Base-by-base conservation (phyloP, 2,113 vertebrate species). In the Chiloscyllium plagiosum region DNA sequence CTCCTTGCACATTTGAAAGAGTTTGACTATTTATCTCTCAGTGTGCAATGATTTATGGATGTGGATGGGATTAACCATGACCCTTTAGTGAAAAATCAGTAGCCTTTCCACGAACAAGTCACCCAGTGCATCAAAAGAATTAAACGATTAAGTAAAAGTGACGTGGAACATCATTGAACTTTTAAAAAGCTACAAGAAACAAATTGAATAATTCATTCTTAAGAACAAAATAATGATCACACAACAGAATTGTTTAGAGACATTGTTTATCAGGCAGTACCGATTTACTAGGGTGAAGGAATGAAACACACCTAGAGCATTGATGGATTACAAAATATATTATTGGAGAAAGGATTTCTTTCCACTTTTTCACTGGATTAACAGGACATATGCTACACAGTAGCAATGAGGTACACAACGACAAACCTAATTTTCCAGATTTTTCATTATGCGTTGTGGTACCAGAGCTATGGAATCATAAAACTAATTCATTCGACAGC, bases 251-350 rank as follows among this genome's bases (percentile, higher is more conserved):
- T 97, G 96, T 97, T 98, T 98, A 98, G 96, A 96, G 97, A 98
- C 97, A 97, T 96, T 97, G 97, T 98, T 98, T 98, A 97, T 98
- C 98, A 98, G 97, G 95, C 97, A 96, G 97, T 97, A 97, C 97
- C 97, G 97, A 97, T 97, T 97, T 97, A 97, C 97, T 97, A 96
- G 97, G 97, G 97, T 94, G 96, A 97, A 97, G 97, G 97, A 97
- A 97, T 97, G 97, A 96, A 97, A 96, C 97, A 97, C 96, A 96
- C 97, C 97, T 97, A 90, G 69, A 96, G 96, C 22, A 42, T 97
- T 98, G 98, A 98, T 98, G 97, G 98, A 98, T 98, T 98, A 97
- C 97, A 96, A 90, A 95, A 96, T 97, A 97, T 98, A 98, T 98
- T 97, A 98, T 97, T 97, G 97, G 96, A 94, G 98, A 98, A 98